These are phyloP conservation scores for Craseonycteris thonglongyai DNA, from an alignment of 2,113 vertebrate species.

Conservation along the genomic window DNA sequence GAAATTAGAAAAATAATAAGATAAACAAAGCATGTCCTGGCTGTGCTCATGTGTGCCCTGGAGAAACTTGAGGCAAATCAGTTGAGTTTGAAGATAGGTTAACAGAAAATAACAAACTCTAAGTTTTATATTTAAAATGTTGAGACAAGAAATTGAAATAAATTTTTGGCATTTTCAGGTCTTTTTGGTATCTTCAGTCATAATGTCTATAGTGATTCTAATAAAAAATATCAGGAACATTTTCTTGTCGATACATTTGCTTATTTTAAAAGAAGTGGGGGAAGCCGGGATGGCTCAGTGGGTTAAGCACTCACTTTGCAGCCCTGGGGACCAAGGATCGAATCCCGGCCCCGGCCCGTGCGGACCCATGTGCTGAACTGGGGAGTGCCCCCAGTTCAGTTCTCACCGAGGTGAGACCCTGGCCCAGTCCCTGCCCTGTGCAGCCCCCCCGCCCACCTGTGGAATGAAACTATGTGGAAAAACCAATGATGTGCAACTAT, in stretches of 20 bases:
- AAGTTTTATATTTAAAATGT: not conserved
- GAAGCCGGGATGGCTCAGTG: too few relatives aligned
- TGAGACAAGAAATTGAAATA: not conserved
- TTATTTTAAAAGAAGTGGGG: slow-evolving; percentile 40
- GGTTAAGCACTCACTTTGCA: too few relatives aligned
- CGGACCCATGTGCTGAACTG: too few relatives aligned
- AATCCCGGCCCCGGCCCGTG: too few relatives aligned
- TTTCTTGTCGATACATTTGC: not conserved
- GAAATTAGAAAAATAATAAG: not conserved
- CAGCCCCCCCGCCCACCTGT: too few relatives aligned
- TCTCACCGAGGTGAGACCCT: too few relatives aligned
- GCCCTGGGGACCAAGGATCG: too few relatives aligned
- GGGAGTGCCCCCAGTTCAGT: too few relatives aligned
- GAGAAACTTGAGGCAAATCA: not conserved
- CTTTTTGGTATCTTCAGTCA: not conserved
- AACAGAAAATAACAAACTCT: not conserved
- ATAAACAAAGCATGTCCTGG: not conserved
- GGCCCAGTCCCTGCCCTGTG: too few relatives aligned
- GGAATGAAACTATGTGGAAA: too few relatives aligned
- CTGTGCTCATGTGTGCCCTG: not conserved
- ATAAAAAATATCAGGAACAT: too few relatives aligned
- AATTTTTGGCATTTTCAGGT: not conserved
- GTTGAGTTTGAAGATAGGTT: not conserved
- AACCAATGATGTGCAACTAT: too few relatives aligned
- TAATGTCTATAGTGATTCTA: not conserved